Conservation (phyloP, 2,113 vertebrate species). For the Salvelinus sp. region DNA sequence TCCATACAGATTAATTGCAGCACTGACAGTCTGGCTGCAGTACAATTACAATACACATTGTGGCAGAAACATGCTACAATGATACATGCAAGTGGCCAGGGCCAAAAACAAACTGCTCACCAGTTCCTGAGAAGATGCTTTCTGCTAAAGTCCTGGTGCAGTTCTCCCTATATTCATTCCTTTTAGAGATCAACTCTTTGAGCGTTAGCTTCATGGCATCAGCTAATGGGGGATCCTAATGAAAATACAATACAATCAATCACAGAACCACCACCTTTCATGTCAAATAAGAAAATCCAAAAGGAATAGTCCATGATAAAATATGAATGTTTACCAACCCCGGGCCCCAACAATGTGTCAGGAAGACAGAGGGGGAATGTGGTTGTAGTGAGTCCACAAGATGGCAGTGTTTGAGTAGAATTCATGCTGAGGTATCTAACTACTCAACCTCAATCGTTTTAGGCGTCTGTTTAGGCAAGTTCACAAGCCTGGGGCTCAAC, state of each 20-base stretch:
- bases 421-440: no score
- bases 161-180: slow-evolving; percentile 82
- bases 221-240: no score
- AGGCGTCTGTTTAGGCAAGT: no score
- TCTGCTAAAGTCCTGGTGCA: slow-evolving; percentile 78
- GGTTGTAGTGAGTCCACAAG: slow-evolving; percentile 50
- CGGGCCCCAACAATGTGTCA: neutral
- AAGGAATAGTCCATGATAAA: neutral
- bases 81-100: no score
- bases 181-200: slow-evolving; percentile 78
- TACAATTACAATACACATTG: no score
- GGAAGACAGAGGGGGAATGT: neutral
- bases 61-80: neutral
- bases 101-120: slow-evolving; percentile 62
- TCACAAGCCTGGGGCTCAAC: no score
- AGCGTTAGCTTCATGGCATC: slow-evolving; percentile 46
- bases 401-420: slow-evolving; percentile 55
- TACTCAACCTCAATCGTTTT: no score
- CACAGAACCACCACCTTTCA: slow-evolving; percentile 78
- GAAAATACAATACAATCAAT: no score
- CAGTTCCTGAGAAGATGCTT: slow-evolving; percentile 54
- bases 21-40: no score
- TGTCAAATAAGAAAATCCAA: slow-evolving; percentile 19
- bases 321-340: neutral
- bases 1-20: no score